phyloP scores from a whole-genome alignment of 2,113 vertebrate genomes.

The Neogobius melanostomus region DNA sequence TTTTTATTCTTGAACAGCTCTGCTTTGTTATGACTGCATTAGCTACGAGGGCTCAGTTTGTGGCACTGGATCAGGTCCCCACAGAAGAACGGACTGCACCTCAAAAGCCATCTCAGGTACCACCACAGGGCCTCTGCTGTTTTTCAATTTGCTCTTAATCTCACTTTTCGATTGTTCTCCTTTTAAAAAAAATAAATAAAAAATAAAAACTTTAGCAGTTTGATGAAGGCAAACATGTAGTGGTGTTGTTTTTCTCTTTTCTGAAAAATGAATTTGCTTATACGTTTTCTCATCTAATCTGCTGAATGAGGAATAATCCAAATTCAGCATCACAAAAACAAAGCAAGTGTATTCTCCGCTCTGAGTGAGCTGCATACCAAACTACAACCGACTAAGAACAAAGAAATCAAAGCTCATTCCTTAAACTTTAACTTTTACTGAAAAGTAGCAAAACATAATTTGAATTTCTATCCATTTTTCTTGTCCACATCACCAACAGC shows the following conservation, averaged over 20 bases:
- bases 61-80: conserved; percentile 73
- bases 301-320: conserved; percentile 7
- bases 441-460: too few relatives aligned
- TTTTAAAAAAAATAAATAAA: background rate
- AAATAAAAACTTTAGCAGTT: background rate
- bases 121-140: conserved; percentile 53
- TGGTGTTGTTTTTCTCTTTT: background rate
- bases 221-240: background rate
- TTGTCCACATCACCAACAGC: too few relatives aligned
- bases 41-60: conserved; percentile 76
- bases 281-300: background rate
- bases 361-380: background rate
- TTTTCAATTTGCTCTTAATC: conserved; percentile 37
- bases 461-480: too few relatives aligned
- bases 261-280: background rate
- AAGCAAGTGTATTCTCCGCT: background rate
- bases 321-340: background rate
- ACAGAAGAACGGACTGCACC: conserved; percentile 70
- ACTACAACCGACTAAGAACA: background rate
- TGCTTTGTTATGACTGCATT: conserved; percentile 85
- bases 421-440: background rate
- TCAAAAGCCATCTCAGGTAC: conserved; percentile 80
- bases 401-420: background rate
- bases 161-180: conserved; percentile 17
- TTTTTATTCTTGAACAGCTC: conserved; percentile 77